Base-by-base conservation (phyloP, 2,888 invertebrate genomes). In the Mellilla xanthometata region DNA sequence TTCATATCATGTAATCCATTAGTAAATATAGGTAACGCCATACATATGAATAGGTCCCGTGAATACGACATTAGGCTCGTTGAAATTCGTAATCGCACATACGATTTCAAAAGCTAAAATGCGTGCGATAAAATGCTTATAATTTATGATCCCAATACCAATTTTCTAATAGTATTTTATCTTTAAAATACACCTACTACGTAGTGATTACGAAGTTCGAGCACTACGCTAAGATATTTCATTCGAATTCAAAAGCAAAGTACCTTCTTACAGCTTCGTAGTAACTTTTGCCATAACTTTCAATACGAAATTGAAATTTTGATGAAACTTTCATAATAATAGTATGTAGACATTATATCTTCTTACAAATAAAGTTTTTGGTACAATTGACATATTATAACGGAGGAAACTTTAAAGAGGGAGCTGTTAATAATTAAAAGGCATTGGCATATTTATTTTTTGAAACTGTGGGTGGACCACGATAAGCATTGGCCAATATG, bases 1-100 rank as follows among this genome's bases (percentile, higher is more conserved):
- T 67, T 70, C 71, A 34, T 47, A 49, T 58, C 69, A 70, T 69
- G 69, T 55, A 65, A 62, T 65, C 69, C 69, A 70, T 70, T 70
- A 68, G 65, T 66, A 68, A 61, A 67, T 68, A 61, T 56, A 61
- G 51, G 15, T 22, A 35, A 34, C 50, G 57, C 55, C 49, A 57
- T 58, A 62, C 55, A 57, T 54, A 54, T 56, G 58, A 61, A 60
- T 52, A 58, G 51, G 52, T 51, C 46, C 44, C 50, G 47, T 56
- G 58, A 64, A 65, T 66, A 56, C 53, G 40, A 55, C 62, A 61
- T 63, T 53, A 63, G 50, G 51, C 42, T 39, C 30, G 15, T 47
- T 58, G 48, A 34, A 41, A 35, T 24, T 24, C 24, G 24, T 24
- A n/a, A 49, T 45, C 46, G 41, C 47, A 51, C 32, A 42, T 40